phyloP scores from a whole-genome alignment of 1,140 invertebrate genomes.

The Uloborus diversus region DNA sequence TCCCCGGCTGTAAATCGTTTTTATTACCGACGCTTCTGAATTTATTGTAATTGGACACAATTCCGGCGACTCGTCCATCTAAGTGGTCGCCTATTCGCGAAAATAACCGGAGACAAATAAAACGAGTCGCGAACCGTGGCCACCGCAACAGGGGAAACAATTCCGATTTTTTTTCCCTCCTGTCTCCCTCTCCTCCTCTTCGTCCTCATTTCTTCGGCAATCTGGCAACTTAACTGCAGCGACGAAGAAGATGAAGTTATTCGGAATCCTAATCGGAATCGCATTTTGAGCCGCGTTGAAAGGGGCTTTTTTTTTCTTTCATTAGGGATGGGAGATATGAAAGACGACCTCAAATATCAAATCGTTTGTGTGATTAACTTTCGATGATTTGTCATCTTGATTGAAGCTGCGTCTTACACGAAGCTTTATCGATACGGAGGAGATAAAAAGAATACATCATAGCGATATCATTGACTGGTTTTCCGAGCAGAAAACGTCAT shows the following conservation, averaged over 20 bases:
- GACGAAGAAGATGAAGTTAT: conserved; percentile 6
- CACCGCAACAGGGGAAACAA: conserved; percentile 19
- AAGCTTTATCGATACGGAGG: no score
- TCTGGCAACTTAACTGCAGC: conserved; percentile 44
- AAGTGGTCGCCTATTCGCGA: conserved; percentile 35
- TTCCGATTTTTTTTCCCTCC: conserved; percentile 4
- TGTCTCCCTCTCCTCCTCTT: background rate
- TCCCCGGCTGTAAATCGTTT: conserved; percentile 51
- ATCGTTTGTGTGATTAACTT: no score
- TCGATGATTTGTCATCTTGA: no score
- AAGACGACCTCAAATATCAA: no score
- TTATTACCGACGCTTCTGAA: conserved; percentile 50
- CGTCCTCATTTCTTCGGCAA: background rate
- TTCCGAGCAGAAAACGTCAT: no score
- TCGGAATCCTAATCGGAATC: conserved; percentile 43
- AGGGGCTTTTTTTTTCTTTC: conserved; percentile 13
- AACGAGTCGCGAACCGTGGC: conserved; percentile 39
- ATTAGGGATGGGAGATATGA: no score
- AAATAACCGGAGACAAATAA: conserved; percentile 52
- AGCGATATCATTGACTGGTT: no score
- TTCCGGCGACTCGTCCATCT: conserved; percentile 51
- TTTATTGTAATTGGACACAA: conserved; percentile 56
- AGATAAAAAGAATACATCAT: no score
- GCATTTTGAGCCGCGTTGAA: background rate
- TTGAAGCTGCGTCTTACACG: no score